Conservation (phyloP, 2,888 invertebrate species). For the Abscondita cerata region DNA sequence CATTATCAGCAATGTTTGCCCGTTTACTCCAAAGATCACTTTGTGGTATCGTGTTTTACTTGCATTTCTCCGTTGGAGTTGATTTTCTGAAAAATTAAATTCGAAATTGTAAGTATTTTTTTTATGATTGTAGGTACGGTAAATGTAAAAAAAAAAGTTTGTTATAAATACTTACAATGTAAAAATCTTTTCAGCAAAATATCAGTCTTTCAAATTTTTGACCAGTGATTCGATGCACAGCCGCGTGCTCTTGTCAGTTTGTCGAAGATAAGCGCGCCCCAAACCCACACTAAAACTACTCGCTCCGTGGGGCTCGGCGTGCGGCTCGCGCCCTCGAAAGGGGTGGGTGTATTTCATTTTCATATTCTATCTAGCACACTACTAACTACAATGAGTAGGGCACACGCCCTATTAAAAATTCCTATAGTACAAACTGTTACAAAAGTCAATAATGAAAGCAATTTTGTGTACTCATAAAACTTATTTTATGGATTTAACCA, state of each 20-base stretch:
- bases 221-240: slow-evolving; percentile 22
- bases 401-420: slow-evolving; percentile 33
- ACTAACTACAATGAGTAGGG: slow-evolving; percentile 29
- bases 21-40: slow-evolving; percentile 38
- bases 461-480: slow-evolving; percentile 23
- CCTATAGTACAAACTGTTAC: slow-evolving; percentile 18
- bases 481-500: slow-evolving; percentile 21
- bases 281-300: slow-evolving; percentile 36
- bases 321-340: slow-evolving; percentile 36
- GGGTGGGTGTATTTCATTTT: slow-evolving; percentile 37
- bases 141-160: background rate
- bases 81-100: slow-evolving; percentile 21
- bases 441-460: slow-evolving; percentile 31
- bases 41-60: slow-evolving; percentile 32
- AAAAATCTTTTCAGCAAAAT: slow-evolving; percentile 20
- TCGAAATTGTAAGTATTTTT: too few relatives aligned
- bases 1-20: slow-evolving; percentile 38
- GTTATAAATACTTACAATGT: slow-evolving; percentile 1
- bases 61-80: slow-evolving; percentile 27
- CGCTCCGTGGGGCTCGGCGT: slow-evolving; percentile 33
- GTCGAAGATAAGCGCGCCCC: slow-evolving; percentile 36
- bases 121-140: too few relatives aligned
- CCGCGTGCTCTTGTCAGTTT: slow-evolving; percentile 34
- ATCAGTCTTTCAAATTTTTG: slow-evolving; percentile 33
- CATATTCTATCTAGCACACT: slow-evolving; percentile 30